These are phyloP conservation scores for Lasioglossum leucozonium DNA, from an alignment of 2,888 invertebrate genomes.

Conservation along the genomic window DNA sequence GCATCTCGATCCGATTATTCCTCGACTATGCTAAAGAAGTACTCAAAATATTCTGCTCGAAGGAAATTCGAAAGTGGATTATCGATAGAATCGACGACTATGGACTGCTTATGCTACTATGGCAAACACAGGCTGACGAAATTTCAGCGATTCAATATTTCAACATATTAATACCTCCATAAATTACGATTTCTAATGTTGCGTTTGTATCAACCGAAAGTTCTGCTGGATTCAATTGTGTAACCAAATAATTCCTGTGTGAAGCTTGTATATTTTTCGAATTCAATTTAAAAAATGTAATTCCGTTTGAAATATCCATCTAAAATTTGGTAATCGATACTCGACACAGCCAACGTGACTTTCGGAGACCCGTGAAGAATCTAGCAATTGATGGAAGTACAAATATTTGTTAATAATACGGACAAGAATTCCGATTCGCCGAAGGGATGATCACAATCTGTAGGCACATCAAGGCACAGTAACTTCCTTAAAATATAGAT, in stretches of 20 bases:
- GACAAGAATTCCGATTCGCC: slow-evolving; percentile 21
- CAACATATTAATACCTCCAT: background rate
- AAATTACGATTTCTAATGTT: background rate
- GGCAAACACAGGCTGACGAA: background rate
- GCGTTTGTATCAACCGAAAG: background rate
- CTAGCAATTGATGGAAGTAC: background rate
- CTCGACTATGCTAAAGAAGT: slow-evolving; percentile 9
- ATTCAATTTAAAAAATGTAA: background rate
- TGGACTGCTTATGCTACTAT: background rate
- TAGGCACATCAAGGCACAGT: slow-evolving; percentile 10
- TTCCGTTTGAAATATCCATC: background rate
- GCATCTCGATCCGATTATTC: slow-evolving; percentile 9
- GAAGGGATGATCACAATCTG: slow-evolving; percentile 17
- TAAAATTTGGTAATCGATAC: background rate
- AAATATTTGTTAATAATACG: slow-evolving; percentile 30
- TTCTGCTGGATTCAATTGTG: background rate
- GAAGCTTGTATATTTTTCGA: background rate
- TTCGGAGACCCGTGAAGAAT: background rate
- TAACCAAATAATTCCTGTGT: background rate
- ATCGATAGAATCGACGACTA: background rate
- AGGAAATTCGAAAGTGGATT: background rate
- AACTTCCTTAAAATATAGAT: slow-evolving; percentile 26
- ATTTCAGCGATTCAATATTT: background rate
- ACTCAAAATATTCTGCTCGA: background rate
- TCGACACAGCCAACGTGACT: background rate